Evolutionary conservation across 2,888 invertebrate species (phyloP), one percentile per base, ranked within the genome.

Genomic region (Cheilosia vernalis): DNA sequence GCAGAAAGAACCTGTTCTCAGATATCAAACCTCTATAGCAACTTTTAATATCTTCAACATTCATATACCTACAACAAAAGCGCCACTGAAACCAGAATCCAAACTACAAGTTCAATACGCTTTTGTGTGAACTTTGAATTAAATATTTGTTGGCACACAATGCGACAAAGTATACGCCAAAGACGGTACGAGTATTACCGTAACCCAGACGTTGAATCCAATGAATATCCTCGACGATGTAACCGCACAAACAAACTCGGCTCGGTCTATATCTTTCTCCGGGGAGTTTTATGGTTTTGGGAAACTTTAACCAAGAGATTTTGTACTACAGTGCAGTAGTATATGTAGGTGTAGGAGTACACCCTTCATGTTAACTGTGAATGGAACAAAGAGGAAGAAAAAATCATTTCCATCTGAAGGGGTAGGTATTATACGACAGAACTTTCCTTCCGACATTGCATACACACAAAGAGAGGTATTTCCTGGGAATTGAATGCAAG

Each of bases 91-190:
- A 40, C 61, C 55, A 51, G 15, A 72, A 44, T 51, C 61, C 47
- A 47, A 77, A 55, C 61, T 49, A 30, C 17, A 69, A 84, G 51
- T 84, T 84, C 70, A 63, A 69, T 79, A 79, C 56, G 42, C 64
- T 73, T 77, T 79, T 79, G 64, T 84, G 40, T 69, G 56, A 84
- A 79, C 79, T 79, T 84, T 74, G 73, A 58, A 74, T 83, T 67
- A 73, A 83, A 83, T 79, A 83, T 83, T 78, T 77, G 82, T 53
- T 66, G 21, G 4, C 40, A 10, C 60, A 72, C 78, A 83, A 72
- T 30, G 60, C 64, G 30, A 56, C 27, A 64, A 67, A 30, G 42
- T 44, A 70, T 33, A 53, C 19, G 33, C 40, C 40, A 61, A 72
- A 30, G 58, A 55, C 40, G 40, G 63, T 37, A n/a, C n/a, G n/a